Conservation (phyloP, 2,113 vertebrate species). For the Callionymus lyra region DNA sequence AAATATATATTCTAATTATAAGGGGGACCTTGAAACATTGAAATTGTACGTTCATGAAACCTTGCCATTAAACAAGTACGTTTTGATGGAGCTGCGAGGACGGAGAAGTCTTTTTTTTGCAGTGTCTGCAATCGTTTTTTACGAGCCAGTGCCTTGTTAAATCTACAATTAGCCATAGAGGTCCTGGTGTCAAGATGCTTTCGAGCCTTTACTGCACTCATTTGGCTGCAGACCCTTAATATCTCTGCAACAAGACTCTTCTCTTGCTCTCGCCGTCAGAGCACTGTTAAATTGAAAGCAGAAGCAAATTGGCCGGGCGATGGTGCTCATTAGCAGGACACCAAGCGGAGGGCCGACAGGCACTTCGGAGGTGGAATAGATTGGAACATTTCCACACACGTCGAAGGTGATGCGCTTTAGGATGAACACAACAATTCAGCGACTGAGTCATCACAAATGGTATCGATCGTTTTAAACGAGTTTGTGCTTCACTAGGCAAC, state of each 20-base stretch:
- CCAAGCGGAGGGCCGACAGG: conserved; percentile 41
- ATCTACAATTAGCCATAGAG: too few relatives aligned
- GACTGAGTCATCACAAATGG: neutral
- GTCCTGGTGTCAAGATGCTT: too few relatives aligned
- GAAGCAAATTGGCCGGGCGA: conserved; percentile 47
- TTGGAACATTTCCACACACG: conserved; percentile 33
- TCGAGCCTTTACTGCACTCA: too few relatives aligned
- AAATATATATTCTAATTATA: too few relatives aligned
- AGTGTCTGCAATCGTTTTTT: too few relatives aligned
- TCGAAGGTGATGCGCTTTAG: conserved; percentile 15
- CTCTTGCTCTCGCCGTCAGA: conserved; percentile 22
- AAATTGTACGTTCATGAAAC: too few relatives aligned
- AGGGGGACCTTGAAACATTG: too few relatives aligned
- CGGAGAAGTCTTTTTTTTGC: too few relatives aligned
- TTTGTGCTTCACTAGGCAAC: neutral
- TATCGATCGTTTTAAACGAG: conserved; percentile 1
- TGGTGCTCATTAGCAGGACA: conserved; percentile 51
- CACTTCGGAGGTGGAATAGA: conserved; percentile 43
- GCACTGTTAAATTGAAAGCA: conserved; percentile 44
- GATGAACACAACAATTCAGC: conserved; percentile 10
- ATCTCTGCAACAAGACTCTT: conserved; percentile 17
- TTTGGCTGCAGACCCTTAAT: too few relatives aligned
- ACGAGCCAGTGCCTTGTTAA: too few relatives aligned
- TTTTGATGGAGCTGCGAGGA: too few relatives aligned
- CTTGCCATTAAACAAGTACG: too few relatives aligned